Percentiles rank a stretch among this genome's conserved stretches.
These are phyloP conservation scores for Odontomachus brunneus DNA, from an alignment of 1,140 invertebrate genomes.

Conservation along the genomic window DNA sequence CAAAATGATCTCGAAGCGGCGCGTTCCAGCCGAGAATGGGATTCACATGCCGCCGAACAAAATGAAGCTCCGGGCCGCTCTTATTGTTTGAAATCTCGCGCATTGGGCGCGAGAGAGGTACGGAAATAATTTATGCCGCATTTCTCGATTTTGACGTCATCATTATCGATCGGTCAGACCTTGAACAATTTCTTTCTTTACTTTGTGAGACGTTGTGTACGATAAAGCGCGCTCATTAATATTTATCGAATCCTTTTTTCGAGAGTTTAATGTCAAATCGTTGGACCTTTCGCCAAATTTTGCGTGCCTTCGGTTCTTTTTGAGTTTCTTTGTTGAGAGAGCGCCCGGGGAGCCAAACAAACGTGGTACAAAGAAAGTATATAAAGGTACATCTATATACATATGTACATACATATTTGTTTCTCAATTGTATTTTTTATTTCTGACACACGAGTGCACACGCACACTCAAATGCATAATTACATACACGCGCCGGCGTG, in stretches of 20 bases:
- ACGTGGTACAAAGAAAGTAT: not conserved
- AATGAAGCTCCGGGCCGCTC: not conserved
- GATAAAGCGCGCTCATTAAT: slow-evolving; percentile 30
- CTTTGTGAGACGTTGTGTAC: slow-evolving; percentile 16
- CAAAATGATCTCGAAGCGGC: not conserved
- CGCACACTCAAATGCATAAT: slow-evolving; percentile 55
- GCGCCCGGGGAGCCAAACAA: not conserved
- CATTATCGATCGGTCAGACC: slow-evolving; percentile 54
- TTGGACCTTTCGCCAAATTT: not conserved
- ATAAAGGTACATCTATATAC: not conserved
- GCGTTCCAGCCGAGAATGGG: not conserved
- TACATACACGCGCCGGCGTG: slow-evolving; percentile 28
- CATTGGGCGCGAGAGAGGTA: not conserved
- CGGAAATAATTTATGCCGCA: slow-evolving; percentile 53
- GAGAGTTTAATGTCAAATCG: not conserved
- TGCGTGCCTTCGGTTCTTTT: too few species aligned
- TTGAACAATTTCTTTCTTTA: slow-evolving; percentile 50
- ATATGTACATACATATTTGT: slow-evolving; percentile 14
- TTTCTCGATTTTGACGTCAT: slow-evolving; percentile 56
- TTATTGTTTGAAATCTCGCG: slow-evolving; percentile 50
- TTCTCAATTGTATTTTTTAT: slow-evolving; percentile 57
- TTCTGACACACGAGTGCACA: slow-evolving; percentile 47
- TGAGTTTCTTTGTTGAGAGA: not conserved
- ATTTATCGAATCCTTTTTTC: slow-evolving; percentile 28
- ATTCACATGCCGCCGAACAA: not conserved